Conservation (phyloP, 2,888 invertebrate genomes). For the Hartigia nigra region DNA sequence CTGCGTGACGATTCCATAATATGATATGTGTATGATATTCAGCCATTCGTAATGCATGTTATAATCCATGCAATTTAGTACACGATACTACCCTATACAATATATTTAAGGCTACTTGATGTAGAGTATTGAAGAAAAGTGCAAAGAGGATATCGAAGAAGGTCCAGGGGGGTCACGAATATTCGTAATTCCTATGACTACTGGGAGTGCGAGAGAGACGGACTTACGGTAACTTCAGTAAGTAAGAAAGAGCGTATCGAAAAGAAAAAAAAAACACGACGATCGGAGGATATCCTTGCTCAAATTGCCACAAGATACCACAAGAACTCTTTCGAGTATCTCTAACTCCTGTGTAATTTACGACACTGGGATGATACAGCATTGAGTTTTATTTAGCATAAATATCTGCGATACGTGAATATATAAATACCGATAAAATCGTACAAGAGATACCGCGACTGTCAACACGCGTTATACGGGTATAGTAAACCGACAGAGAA, state of each 20-base stretch:
- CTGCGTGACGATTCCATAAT: neutral
- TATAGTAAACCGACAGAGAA: neutral
- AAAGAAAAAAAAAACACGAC: too few species aligned
- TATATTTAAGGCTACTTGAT: too few species aligned
- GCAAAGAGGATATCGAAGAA: neutral
- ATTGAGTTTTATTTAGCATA: neutral
- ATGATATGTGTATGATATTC: neutral
- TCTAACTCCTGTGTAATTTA: neutral
- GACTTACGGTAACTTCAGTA: neutral
- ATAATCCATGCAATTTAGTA: neutral
- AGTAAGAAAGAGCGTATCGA: too few species aligned
- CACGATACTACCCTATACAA: neutral
- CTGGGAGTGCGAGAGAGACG: neutral
- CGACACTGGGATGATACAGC: neutral
- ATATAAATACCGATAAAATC: neutral
- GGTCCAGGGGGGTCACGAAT: neutral
- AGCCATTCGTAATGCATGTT: neutral
- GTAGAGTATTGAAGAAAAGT: neutral
- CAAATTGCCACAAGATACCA: neutral
- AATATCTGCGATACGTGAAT: neutral
- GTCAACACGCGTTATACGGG: neutral
- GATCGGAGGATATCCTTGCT: too few species aligned
- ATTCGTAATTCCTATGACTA: neutral
- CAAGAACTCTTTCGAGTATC: neutral
- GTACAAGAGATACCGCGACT: neutral